phyloP scores from a whole-genome alignment of 30 jellyfish, hydroid and myxozoan genomes.

The Pelagia noctiluca region DNA sequence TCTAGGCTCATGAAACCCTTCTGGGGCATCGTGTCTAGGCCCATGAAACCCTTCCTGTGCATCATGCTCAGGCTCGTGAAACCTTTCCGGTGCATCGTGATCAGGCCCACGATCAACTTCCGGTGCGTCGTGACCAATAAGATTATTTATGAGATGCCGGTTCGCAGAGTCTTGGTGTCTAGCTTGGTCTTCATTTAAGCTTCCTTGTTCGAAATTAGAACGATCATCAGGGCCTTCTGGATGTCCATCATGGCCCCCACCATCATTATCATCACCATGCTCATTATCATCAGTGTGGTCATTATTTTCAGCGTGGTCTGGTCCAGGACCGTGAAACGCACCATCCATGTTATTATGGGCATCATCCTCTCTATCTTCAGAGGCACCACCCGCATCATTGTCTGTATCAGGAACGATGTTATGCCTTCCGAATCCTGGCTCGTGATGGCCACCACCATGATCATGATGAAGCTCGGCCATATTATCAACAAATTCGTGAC shows the following conservation, averaged over 20 bases:
- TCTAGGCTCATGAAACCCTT: background rate
- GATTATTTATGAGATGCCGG: conserved; percentile 42
- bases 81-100: background rate
- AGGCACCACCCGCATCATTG: conserved; percentile 16
- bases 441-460: conserved; percentile 42
- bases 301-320: conserved; percentile 5
- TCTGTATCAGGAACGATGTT: no score
- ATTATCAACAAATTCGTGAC: conserved; percentile 41
- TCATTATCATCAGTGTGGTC: background rate
- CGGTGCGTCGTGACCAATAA: conserved; percentile 27
- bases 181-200: conserved; percentile 36
- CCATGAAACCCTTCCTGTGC: background rate
- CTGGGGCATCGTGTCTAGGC: conserved; percentile 17
- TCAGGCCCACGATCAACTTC: conserved; percentile 23
- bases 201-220: background rate
- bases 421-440: no score
- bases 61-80: no score
- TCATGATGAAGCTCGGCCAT: conserved; percentile 28
- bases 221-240: conserved; percentile 7
- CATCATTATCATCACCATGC: background rate
- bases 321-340: background rate
- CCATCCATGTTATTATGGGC: conserved; percentile 23
- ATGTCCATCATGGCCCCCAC: conserved; percentile 9
- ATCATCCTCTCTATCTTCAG: conserved; percentile 2
- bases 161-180: conserved; percentile 49